These are phyloP conservation scores for Muscicapa adusta DNA, from an alignment of 2,113 vertebrate species.

Conservation along the genomic window DNA sequence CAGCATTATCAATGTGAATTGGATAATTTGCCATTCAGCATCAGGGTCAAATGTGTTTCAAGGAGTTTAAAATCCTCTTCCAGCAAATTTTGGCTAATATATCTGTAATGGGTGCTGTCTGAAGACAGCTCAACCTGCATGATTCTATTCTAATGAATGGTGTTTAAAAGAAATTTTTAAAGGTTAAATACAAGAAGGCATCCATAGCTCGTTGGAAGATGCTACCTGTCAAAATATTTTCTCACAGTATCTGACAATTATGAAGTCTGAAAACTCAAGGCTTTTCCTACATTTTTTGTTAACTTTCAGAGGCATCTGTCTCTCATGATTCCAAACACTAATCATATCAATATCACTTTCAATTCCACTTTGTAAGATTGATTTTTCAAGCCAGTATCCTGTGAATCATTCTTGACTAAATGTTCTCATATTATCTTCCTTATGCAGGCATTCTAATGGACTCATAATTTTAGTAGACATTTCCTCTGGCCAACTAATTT, in stretches of 20 bases:
- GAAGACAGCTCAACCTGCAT: background rate
- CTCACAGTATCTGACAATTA: background rate
- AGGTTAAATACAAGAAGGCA: background rate
- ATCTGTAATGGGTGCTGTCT: background rate
- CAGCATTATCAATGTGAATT: background rate
- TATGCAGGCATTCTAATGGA: background rate
- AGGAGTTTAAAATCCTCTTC: background rate
- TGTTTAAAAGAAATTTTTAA: background rate
- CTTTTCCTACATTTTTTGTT: background rate
- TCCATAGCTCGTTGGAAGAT: background rate
- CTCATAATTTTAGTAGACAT: constrained; percentile 7
- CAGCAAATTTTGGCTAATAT: background rate
- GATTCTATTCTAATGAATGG: background rate
- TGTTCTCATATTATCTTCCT: background rate
- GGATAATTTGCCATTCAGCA: background rate
- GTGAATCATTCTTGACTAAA: background rate
- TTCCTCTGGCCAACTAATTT: constrained; percentile 22
- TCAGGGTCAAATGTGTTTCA: background rate
- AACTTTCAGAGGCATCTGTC: background rate
- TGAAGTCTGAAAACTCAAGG: background rate
- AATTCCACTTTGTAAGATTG: background rate
- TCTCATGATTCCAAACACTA: background rate
- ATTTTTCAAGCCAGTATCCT: background rate
- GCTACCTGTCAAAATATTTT: background rate
- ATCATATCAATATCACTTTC: background rate